Evolutionary conservation across 2,797 vertebrate species (phyloP).

Genomic region (Paedocypris micromegethes): DNA sequence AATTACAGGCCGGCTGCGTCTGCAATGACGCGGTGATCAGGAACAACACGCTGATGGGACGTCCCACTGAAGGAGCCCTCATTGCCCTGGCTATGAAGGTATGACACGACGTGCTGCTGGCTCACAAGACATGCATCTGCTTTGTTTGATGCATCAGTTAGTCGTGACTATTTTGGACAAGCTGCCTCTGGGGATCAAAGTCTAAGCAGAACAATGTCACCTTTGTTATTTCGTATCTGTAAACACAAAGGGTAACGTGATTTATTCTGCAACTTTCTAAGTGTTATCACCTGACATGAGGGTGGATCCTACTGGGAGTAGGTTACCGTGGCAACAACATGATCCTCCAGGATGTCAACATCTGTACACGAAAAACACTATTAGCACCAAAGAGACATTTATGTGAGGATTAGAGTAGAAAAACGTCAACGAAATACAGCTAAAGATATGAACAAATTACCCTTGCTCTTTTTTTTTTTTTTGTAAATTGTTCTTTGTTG

Average conservation of each 20-base stretch:
- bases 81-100: slow-evolving; percentile 73
- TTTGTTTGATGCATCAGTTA: not conserved
- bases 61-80: slow-evolving; percentile 86
- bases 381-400: slow-evolving; percentile 5
- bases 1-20: slow-evolving; percentile 79
- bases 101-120: not conserved
- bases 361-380: slow-evolving; percentile 17
- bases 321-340: slow-evolving; percentile 26
- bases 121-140: not conserved
- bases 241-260: not conserved
- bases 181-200: not conserved
- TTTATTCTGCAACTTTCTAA: not conserved
- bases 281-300: slow-evolving; percentile 15
- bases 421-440: slow-evolving; percentile 1
- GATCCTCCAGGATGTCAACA: slow-evolving; percentile 6
- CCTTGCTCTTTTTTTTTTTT: no score
- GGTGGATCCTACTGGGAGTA: slow-evolving; percentile 9
- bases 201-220: no score
- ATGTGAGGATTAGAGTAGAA: slow-evolving; percentile 2
- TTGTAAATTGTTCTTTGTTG: no score
- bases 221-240: no score
- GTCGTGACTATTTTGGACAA: not conserved
- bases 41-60: slow-evolving; percentile 85
- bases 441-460: no score
- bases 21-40: slow-evolving; percentile 93